A percentile compares a stretch with the other conserved stretches of the same genome.
Evolutionary conservation across 2,888 invertebrate species (phyloP).

Genomic region (Ferrisia virgata): DNA sequence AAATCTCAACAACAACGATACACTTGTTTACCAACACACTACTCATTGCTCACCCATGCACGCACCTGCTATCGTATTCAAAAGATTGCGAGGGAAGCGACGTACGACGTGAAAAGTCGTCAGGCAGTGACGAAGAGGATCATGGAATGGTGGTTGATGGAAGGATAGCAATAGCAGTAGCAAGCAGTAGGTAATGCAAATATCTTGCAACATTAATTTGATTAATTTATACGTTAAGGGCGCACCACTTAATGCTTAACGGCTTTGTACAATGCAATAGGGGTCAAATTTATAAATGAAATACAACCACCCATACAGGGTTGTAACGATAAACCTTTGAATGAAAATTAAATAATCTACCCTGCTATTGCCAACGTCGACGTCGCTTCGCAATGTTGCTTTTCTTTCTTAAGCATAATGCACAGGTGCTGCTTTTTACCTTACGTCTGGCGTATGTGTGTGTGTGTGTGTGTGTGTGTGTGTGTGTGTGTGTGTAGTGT

Average conservation of each 20-base stretch:
- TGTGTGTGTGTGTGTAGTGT: no score
- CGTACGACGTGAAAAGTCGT: neutral
- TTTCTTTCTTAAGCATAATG: neutral
- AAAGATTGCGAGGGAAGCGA: no score
- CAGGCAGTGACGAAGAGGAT: no score
- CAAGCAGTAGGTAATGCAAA: no score
- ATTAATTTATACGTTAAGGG: conserved; percentile 28
- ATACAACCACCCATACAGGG: neutral
- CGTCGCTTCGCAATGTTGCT: neutral
- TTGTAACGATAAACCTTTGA: conserved; percentile 10
- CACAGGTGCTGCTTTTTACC: neutral
- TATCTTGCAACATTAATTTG: conserved; percentile 30
- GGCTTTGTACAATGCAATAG: conserved; percentile 12
- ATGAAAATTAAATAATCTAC: neutral
- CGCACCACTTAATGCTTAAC: conserved; percentile 7
- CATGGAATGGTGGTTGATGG: no score
- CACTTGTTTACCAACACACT: no score
- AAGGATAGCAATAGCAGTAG: neutral
- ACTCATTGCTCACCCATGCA: no score
- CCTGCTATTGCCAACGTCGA: neutral
- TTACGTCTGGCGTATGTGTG: no score
- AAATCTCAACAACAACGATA: no score
- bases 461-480: no score
- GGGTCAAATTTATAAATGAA: conserved; percentile 25
- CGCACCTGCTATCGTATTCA: no score